Conservation (phyloP, 2,797 vertebrate species). For the Dryobates pubescens region DNA sequence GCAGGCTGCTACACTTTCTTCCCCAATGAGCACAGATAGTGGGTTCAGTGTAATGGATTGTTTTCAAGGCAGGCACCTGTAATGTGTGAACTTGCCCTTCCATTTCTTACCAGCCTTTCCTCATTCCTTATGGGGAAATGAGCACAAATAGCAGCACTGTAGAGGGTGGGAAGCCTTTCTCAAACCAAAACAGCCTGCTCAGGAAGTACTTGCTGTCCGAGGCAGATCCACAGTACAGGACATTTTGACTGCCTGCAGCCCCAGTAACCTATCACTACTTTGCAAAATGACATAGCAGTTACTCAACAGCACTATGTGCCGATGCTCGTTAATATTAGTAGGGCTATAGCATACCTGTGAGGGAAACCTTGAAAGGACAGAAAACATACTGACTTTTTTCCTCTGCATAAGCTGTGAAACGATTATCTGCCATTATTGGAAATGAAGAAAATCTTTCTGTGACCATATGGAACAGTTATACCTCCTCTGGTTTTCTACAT, state of each 20-base stretch:
- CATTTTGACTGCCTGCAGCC: background rate
- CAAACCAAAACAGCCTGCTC: background rate
- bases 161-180: rapidly evolving
- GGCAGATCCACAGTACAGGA: rapidly evolving
- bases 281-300: background rate
- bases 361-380: background rate
- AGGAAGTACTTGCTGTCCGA: background rate
- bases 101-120: background rate
- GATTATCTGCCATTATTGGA: background rate
- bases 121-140: background rate
- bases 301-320: background rate
- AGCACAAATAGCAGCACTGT: rapidly evolving
- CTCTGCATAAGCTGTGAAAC: background rate
- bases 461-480: background rate
- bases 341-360: background rate
- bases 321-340: background rate
- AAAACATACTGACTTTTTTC: background rate
- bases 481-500: constrained; percentile 1
- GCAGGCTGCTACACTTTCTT: background rate
- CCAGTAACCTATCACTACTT: background rate
- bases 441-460: background rate
- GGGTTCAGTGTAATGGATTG: too few species aligned
- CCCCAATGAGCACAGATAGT: background rate
- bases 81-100: background rate
- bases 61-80: background rate